Conservation (phyloP, 2,113 vertebrate species). For the Tragelaphus scriptus region DNA sequence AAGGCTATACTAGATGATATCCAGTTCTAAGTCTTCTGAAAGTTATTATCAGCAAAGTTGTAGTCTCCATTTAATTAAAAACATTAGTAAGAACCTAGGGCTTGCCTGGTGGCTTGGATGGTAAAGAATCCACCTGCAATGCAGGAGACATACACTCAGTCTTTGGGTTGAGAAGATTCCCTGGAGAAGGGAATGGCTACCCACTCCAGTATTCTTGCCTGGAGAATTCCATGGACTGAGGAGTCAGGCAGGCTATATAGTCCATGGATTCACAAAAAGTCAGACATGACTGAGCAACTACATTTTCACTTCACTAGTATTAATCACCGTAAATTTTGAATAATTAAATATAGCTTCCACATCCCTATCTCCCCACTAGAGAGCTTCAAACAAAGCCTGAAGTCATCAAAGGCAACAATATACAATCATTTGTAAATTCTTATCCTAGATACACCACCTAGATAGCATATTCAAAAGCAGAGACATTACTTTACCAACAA, state of each 20-base stretch:
- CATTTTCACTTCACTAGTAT: not conserved
- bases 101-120: not conserved
- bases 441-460: constrained; percentile 26
- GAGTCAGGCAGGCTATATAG: not conserved
- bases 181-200: not conserved
- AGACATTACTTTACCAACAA: too few species aligned
- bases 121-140: not conserved
- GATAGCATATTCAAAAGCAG: too few species aligned
- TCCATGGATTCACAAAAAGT: not conserved
- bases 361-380: not conserved
- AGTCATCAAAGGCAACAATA: not conserved
- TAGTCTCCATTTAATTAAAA: not conserved
- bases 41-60: not conserved
- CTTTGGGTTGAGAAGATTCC: not conserved
- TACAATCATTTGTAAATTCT: not conserved
- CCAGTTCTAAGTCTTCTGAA: not conserved
- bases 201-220: not conserved
- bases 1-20: not conserved
- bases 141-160: not conserved
- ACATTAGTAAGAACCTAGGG: not conserved
- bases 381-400: not conserved
- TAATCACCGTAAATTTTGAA: not conserved
- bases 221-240: not conserved
- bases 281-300: not conserved
- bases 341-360: not conserved